phyloP scores from a whole-genome alignment of 2,113 vertebrate species.

The Heterotilapia buettikoferi region DNA sequence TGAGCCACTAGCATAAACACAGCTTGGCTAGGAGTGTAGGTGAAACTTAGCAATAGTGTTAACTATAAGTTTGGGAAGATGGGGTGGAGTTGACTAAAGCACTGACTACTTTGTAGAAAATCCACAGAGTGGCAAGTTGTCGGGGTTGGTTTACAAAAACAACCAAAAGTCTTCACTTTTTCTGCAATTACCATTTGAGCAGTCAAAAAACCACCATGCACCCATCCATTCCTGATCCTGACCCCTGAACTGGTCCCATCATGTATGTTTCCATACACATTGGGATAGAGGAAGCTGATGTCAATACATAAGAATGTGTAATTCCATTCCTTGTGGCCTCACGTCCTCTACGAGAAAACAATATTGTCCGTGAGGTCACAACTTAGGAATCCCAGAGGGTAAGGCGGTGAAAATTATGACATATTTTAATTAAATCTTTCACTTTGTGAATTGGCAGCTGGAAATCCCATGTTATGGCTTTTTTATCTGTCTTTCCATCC shows the following conservation, averaged over 20 bases:
- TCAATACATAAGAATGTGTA: conserved; percentile 73
- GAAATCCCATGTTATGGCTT: conserved; percentile 55
- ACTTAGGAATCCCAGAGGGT: conserved; percentile 65
- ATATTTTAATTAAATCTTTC: conserved; percentile 75
- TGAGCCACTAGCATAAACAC: background rate
- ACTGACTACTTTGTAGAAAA: background rate
- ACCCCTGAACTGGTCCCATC: conserved; percentile 56
- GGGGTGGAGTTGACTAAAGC: background rate
- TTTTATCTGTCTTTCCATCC: background rate
- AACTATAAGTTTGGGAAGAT: background rate
- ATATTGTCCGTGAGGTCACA: conserved; percentile 69
- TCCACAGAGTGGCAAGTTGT: background rate
- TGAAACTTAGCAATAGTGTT: background rate
- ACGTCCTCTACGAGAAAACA: conserved; percentile 66
- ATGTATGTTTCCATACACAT: conserved; percentile 51
- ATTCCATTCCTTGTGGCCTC: conserved; percentile 66
- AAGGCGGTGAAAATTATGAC: conserved; percentile 66
- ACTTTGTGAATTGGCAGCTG: conserved; percentile 64
- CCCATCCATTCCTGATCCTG: background rate
- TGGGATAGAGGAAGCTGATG: conserved; percentile 64
- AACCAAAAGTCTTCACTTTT: background rate
- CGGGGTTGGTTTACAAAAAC: background rate
- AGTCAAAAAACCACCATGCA: background rate
- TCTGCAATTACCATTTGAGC: background rate
- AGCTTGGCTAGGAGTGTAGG: background rate